Conservation (phyloP, 2,797 vertebrate genomes). For the Xenentodon cancila region DNA sequence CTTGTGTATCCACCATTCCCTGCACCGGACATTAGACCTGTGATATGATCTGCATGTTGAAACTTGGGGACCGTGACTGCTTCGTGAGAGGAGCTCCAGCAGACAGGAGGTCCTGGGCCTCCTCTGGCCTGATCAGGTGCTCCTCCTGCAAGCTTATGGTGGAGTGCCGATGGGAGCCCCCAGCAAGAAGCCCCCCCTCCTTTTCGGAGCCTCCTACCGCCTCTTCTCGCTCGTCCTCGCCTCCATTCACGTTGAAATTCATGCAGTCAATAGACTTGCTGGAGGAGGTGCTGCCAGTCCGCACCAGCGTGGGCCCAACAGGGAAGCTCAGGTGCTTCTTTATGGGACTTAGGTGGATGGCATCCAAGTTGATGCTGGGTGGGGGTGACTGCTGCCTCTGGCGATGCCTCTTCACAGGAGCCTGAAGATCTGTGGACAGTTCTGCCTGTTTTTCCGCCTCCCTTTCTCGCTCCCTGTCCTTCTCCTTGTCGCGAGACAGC, state of each 20-base stretch:
- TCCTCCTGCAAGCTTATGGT: conserved; percentile 96
- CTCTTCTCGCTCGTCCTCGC: conserved; percentile 45
- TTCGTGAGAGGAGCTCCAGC: conserved; percentile 92
- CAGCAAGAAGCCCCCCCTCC: conserved; percentile 68
- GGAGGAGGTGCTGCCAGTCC: conserved; percentile 96
- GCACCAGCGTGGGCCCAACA: conserved; percentile 82
- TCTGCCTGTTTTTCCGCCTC: conserved; percentile 80
- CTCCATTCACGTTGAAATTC: conserved; percentile 84
- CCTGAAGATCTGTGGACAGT: conserved; percentile 56
- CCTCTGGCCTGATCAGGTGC: conserved; percentile 88
- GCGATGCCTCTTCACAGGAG: conserved; percentile 73
- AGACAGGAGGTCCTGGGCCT: conserved; percentile 89
- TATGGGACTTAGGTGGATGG: conserved; percentile 90
- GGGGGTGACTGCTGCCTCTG: conserved; percentile 78
- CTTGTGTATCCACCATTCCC: conserved; percentile 23
- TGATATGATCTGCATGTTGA: conserved; percentile 99
- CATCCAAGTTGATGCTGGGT: conserved; percentile 81
- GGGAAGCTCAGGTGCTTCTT: conserved; percentile 96
- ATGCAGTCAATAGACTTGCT: conserved; percentile 97
- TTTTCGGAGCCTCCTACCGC: conserved; percentile 47
- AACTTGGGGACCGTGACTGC: conserved; percentile 98
- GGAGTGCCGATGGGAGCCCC: conserved; percentile 89
- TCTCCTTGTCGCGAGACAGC: conserved; percentile 74
- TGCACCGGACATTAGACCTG: conserved; percentile 86
- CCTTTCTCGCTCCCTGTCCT: conserved; percentile 60